Evolutionary conservation across 2,113 vertebrate genomes (phyloP).

Genomic region (Lycocorax pyrrhopterus): DNA sequence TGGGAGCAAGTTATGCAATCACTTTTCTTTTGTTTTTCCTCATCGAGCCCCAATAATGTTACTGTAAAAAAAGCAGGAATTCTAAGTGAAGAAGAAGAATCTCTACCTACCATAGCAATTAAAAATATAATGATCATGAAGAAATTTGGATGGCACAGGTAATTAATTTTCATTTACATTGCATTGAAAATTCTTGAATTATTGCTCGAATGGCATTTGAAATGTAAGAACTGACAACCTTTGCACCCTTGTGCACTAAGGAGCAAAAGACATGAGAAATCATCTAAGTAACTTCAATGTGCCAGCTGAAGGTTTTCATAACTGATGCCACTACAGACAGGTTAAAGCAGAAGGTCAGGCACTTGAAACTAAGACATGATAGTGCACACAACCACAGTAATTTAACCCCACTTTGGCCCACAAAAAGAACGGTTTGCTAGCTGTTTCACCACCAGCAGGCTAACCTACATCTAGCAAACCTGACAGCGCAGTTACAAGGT

Average conservation of each 20-base stretch:
- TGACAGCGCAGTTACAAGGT: background rate
- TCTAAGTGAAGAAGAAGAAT: background rate
- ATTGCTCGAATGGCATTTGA: background rate
- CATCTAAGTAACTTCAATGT: background rate
- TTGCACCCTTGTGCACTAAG: background rate
- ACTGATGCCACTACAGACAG: background rate
- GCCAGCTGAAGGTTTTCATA: background rate
- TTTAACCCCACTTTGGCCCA: background rate
- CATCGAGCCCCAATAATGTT: background rate
- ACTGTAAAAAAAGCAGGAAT: background rate
- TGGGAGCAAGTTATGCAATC: background rate
- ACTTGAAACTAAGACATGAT: conserved; percentile 9
- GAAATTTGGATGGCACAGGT: background rate
- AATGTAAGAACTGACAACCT: background rate
- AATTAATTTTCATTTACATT: background rate
- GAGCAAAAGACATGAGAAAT: background rate
- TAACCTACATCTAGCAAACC: background rate
- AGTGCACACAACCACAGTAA: background rate
- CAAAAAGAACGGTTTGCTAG: background rate
- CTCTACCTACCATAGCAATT: background rate
- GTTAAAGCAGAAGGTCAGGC: conserved; percentile 11
- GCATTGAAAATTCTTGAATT: background rate
- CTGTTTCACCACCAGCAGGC: background rate
- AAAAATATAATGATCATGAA: background rate
- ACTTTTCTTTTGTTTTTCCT: background rate